These are phyloP conservation scores for Paragorgia papillata DNA, from an alignment of 92 coral and sea anemone species.

Conservation along the genomic window DNA sequence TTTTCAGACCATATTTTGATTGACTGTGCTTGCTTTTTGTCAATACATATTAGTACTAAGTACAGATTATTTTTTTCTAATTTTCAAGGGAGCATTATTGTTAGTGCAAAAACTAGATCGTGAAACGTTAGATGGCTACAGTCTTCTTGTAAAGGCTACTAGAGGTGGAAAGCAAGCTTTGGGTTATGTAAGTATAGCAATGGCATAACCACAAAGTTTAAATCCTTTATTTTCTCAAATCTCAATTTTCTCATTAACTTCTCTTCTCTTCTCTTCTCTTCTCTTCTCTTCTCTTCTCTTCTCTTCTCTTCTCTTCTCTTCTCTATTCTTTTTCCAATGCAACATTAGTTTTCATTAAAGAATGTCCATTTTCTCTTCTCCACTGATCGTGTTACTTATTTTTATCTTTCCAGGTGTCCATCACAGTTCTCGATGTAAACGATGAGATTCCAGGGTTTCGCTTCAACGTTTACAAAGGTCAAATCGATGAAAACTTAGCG, in stretches of 20 bases:
- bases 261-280: not conserved
- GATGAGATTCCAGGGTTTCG: conserved; percentile 70
- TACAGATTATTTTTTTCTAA: too few species aligned
- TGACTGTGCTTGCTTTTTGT: too few species aligned
- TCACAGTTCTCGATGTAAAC: conserved; percentile 64
- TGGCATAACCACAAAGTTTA: too few species aligned
- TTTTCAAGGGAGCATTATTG: conserved; percentile 8
- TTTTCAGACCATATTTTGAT: too few species aligned
- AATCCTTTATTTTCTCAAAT: not conserved
- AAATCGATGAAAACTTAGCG: conserved; percentile 63
- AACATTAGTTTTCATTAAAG: not conserved
- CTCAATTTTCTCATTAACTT: not conserved
- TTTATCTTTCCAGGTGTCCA: conserved; percentile 29
- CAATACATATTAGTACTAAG: too few species aligned
- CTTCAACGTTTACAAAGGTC: conserved; percentile 64
- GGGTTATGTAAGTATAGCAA: conserved; percentile 26
- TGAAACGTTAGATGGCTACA: conserved; percentile 17
- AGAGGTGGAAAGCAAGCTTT: conserved; percentile 23
- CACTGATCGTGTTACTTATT: too few species aligned
- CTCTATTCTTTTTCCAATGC: not conserved
- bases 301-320: too few species aligned
- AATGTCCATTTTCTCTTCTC: not conserved
- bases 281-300: too few species aligned
- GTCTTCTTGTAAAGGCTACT: conserved; percentile 21
- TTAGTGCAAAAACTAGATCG: conserved; percentile 25